phyloP scores from a whole-genome alignment of 2,888 invertebrate species.

The Callyntrura sp. region DNA sequence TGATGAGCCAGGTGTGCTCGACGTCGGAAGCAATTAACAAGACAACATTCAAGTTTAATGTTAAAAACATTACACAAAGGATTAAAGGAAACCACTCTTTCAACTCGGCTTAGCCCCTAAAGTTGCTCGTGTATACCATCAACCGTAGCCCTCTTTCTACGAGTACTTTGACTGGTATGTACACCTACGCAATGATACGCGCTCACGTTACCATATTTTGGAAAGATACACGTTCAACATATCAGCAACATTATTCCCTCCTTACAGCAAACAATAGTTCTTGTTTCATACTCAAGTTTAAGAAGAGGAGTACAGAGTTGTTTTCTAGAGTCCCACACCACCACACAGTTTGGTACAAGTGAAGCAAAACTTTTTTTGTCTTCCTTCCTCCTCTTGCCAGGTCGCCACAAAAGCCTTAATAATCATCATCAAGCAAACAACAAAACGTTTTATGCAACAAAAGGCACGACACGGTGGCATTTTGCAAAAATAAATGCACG shows the following conservation, averaged over 20 bases:
- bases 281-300: background rate
- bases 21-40: conserved; percentile 41
- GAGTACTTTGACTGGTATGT: no score
- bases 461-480: conserved; percentile 14
- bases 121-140: no score
- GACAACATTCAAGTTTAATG: conserved; percentile 38
- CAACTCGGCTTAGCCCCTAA: background rate
- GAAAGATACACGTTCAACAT: no score
- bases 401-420: background rate
- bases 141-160: no score
- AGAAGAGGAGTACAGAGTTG: background rate
- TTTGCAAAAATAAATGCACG: conserved; percentile 41
- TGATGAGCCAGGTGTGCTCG: conserved; percentile 31
- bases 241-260: no score
- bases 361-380: conserved; percentile 33
- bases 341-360: conserved; percentile 31
- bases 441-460: conserved; percentile 33
- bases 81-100: conserved; percentile 17
- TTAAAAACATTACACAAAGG: background rate
- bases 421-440: conserved; percentile 21
- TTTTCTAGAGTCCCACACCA: background rate
- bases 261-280: conserved; percentile 21
- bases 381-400: conserved; percentile 50
- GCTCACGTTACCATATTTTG: background rate
- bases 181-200: background rate